These are phyloP conservation scores for Xylophagus ater DNA, from an alignment of 2,888 invertebrate species.

Conservation along the genomic window DNA sequence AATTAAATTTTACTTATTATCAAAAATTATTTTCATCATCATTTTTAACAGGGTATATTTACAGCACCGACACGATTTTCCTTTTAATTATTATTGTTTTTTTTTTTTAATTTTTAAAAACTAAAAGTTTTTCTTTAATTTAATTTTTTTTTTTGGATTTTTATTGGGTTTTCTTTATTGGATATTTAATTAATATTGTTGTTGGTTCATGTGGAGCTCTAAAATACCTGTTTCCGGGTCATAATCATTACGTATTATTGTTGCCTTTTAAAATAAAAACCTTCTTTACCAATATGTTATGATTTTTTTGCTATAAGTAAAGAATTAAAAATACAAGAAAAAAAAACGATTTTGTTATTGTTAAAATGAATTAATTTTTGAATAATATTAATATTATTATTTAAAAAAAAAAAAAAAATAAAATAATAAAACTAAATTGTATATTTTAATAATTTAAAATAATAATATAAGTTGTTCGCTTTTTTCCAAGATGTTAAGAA, in stretches of 20 bases:
- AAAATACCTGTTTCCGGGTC: constrained; percentile 27
- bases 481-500: no score
- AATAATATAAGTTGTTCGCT: no score
- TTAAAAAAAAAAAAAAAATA: constrained; percentile 1
- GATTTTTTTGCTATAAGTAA: constrained; percentile 38
- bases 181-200: constrained; percentile 18
- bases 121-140: no score
- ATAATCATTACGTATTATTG: constrained; percentile 42
- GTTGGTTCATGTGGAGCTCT: constrained; percentile 21
- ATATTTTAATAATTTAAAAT: no score
- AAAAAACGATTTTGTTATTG: constrained; percentile 13
- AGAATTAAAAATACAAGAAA: constrained; percentile 16
- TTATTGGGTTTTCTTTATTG: constrained; percentile 19
- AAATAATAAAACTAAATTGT: not conserved
- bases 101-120: constrained; percentile 10
- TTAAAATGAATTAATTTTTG: constrained; percentile 4
- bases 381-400: constrained; percentile 6
- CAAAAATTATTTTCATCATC: no score
- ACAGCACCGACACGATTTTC: constrained; percentile 20
- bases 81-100: no score
- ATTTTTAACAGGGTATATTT: constrained; percentile 20
- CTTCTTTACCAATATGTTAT: constrained; percentile 41
- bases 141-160: no score
- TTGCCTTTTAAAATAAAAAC: constrained; percentile 41
- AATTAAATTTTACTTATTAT: no score